Evolutionary conservation across 1,140 invertebrate species (phyloP), one percentile per base, ranked within the genome.

Genomic region (Plectus sambesii): DNA sequence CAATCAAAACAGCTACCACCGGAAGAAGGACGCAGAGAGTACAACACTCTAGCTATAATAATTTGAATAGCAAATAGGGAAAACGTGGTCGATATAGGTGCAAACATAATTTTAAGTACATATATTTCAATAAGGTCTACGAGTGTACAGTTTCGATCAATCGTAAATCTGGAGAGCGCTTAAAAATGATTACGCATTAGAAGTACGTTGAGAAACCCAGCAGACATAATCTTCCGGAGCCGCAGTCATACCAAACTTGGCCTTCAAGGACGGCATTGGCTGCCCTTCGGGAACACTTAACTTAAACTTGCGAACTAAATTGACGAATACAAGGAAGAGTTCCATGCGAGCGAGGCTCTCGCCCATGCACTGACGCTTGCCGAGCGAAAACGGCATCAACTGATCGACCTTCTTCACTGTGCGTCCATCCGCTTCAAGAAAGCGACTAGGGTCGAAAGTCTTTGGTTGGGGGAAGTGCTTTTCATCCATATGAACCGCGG

Each of bases 341-440:
- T 93, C 87, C 80, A 86, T 86, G 15, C 81, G 74, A 0, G 87
- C 87, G 42, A 93, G 69, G 0, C 83, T 79, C 60, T 92, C 85
- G 3, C 88, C 88, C 5, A 93, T 72, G 63, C 88, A 93, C 80
- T 87, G 87, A n/a, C 88, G 35, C 67, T 72, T 68, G 69, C 75
- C 86, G 2, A 87, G 83, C 25, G 85, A 86, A 67, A 89, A 90
- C 0, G 87, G 87, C 74, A 92, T 81, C 70, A 89, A 90, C 69
- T 77, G 85, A 54, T 87, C 82, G 1, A 85, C 85, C 47, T 83
- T 84, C 30, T 73, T 74, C 12, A 90, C 79, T 25, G 49, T 58
- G n/a, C n/a, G n/a, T 19, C 83, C 83, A 53, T 82, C 80, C 1
- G 77, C 72, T 42, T 81, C 79, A 39, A 90, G 74, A 71, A 92